These are phyloP conservation scores for Stenoptilia bipunctidactyla DNA, from an alignment of 2,888 invertebrate species.

Conservation along the genomic window DNA sequence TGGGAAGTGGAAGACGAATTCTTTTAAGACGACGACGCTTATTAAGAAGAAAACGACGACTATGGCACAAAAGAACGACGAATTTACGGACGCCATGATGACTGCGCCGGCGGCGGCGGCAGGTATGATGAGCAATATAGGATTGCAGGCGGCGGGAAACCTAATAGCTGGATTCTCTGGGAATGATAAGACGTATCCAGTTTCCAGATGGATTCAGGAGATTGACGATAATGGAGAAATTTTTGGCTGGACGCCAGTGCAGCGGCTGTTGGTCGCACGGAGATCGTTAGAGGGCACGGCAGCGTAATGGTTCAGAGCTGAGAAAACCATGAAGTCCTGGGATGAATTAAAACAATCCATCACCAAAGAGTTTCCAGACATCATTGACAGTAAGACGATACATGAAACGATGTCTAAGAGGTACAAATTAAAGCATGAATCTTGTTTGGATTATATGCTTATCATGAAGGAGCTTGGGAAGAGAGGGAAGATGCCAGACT, in stretches of 20 bases:
- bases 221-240: slow-evolving; percentile 19
- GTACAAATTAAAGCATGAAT: slow-evolving; percentile 13
- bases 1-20: not conserved
- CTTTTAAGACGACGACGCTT: too few species aligned
- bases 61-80: too few species aligned
- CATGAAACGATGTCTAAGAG: slow-evolving; percentile 16
- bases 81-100: too few species aligned
- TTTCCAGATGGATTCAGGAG: slow-evolving; percentile 13
- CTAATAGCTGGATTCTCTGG: not conserved
- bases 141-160: too few species aligned
- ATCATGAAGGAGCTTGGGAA: slow-evolving; percentile 18
- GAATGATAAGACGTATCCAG: slow-evolving; percentile 1
- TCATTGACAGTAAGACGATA: slow-evolving; percentile 12
- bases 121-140: not conserved
- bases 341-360: slow-evolving; percentile 16
- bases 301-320: too few species aligned
- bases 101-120: not conserved
- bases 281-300: slow-evolving; percentile 10
- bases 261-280: slow-evolving; percentile 16
- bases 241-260: slow-evolving; percentile 14
- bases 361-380: slow-evolving; percentile 15
- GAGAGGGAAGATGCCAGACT: slow-evolving; percentile 16
- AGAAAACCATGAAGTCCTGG: slow-evolving; percentile 14
- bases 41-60: too few species aligned
- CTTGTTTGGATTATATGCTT: slow-evolving; percentile 15